These are phyloP conservation scores for Cottus gobio DNA, from an alignment of 2,113 vertebrate genomes.

Conservation along the genomic window DNA sequence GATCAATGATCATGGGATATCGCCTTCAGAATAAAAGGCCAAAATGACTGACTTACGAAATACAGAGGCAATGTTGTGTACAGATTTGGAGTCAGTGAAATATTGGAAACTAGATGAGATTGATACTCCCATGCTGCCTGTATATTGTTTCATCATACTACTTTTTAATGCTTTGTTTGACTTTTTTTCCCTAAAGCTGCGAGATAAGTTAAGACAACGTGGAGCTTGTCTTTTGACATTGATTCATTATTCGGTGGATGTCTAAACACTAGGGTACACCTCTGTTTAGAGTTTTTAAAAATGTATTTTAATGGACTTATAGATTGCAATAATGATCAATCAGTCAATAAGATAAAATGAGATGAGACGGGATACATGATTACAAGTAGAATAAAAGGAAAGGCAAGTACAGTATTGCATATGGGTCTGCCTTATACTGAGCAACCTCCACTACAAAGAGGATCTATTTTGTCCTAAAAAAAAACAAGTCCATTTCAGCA, in stretches of 20 bases:
- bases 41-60: background rate
- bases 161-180: background rate
- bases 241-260: background rate
- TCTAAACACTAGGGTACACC: too few species aligned
- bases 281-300: background rate
- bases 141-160: background rate
- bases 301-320: background rate
- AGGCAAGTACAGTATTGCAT: too few species aligned
- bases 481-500: background rate
- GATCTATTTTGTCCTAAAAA: background rate
- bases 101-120: background rate
- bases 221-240: background rate
- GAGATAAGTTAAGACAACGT: background rate
- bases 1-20: background rate
- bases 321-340: background rate
- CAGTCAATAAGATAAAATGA: background rate
- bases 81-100: background rate
- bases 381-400: background rate
- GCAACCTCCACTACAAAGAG: background rate
- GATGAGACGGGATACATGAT: background rate
- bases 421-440: background rate
- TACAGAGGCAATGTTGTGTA: background rate
- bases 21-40: constrained; percentile 55
- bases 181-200: background rate
- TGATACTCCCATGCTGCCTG: too few species aligned